Conservation (phyloP, 2,888 invertebrate genomes). For the Druceiella hillmani region DNA sequence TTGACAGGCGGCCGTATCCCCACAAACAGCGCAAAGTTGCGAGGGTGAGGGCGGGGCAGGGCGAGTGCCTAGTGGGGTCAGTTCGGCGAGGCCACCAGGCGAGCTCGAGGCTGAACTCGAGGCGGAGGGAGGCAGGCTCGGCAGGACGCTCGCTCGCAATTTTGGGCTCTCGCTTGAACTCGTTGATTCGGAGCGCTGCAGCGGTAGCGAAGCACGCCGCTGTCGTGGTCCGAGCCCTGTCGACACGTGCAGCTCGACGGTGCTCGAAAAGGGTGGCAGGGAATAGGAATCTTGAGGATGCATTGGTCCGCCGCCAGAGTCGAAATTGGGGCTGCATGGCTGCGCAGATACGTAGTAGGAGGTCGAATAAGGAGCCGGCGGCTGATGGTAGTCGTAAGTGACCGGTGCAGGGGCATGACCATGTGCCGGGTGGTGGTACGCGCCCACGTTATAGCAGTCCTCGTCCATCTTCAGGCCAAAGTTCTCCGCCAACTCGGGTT, state of each 20-base stretch:
- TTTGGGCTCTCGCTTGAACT: constrained; percentile 74
- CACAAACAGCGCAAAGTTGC: constrained; percentile 95
- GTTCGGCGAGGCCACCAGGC: constrained; percentile 40
- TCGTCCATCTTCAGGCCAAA: constrained; percentile 82
- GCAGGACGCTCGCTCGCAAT: constrained; percentile 43
- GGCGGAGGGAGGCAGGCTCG: constrained; percentile 56
- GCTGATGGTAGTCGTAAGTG: constrained; percentile 55
- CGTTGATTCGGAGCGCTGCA: constrained; percentile 76
- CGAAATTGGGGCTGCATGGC: constrained; percentile 51
- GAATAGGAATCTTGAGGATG: constrained; percentile 63
- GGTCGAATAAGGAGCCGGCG: constrained; percentile 50
- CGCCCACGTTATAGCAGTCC: constrained; percentile 68
- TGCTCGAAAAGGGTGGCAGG: constrained; percentile 63
- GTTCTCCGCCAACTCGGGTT: constrained; percentile 54
- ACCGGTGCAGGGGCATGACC: constrained; percentile 53
- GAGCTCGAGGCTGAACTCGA: constrained; percentile 66
- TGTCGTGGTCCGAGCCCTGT: constrained; percentile 60
- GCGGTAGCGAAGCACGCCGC: constrained; percentile 69
- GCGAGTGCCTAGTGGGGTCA: constrained; percentile 32
- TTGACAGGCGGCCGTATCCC: constrained; percentile 97
- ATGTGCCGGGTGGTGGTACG: constrained; percentile 49
- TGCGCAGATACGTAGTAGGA: constrained; percentile 57
- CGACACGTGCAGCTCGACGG: constrained; percentile 63
- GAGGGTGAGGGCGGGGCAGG: constrained; percentile 65
- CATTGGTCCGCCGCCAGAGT: constrained; percentile 42